Percentiles rank a stretch among this genome's conserved stretches.
Conservation (phyloP, 2,797 vertebrate genomes). For the Macroramphosus scolopax region DNA sequence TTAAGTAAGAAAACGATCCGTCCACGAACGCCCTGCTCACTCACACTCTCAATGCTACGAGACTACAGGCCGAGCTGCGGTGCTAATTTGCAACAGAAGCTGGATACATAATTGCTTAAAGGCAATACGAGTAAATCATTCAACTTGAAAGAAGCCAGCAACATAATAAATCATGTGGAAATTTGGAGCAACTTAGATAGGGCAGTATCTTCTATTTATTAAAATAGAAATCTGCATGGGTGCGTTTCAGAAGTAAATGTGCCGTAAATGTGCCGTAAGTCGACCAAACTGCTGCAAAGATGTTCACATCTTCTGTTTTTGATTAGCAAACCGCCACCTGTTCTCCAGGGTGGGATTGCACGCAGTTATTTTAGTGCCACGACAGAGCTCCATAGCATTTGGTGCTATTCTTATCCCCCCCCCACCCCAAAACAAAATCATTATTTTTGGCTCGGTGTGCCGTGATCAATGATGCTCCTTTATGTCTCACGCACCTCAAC, state of each 20-base stretch:
- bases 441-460: slow-evolving; percentile 63
- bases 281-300: too few species aligned
- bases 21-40: slow-evolving; percentile 5
- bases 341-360: slow-evolving; percentile 59
- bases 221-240: too few species aligned
- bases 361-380: slow-evolving; percentile 54
- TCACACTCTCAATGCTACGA: too few species aligned
- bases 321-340: slow-evolving; percentile 64
- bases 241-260: too few species aligned
- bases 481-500: slow-evolving; percentile 52
- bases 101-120: slow-evolving; percentile 42
- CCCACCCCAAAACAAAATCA: slow-evolving; percentile 49
- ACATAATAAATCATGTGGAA: slow-evolving; percentile 22
- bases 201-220: too few species aligned
- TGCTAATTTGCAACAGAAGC: slow-evolving; percentile 38
- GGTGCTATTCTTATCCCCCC: slow-evolving; percentile 23
- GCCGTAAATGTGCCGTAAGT: too few species aligned
- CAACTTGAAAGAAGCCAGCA: slow-evolving; percentile 18
- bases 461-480: slow-evolving; percentile 59
- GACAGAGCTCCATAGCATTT: slow-evolving; percentile 33
- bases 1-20: slow-evolving; percentile 34
- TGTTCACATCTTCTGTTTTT: slow-evolving; percentile 52
- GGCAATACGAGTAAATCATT: slow-evolving; percentile 28
- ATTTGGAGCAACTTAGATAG: slow-evolving; percentile 16
- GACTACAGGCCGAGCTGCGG: slow-evolving; percentile 34